Conservation (phyloP, 2,888 invertebrate genomes). For the Pseudococcus longispinus region DNA sequence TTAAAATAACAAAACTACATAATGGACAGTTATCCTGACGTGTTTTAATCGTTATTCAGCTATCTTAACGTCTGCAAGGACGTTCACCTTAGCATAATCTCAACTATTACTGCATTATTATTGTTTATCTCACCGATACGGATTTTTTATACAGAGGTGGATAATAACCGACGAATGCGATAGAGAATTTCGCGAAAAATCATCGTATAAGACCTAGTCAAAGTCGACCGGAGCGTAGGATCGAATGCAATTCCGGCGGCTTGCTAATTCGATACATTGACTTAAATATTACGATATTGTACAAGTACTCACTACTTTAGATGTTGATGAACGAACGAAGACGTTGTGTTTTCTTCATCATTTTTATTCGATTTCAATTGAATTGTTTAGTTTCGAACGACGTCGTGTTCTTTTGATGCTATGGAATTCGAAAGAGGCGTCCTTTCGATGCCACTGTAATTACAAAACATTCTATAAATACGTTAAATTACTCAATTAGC, state of each 20-base stretch:
- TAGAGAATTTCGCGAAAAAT: not conserved
- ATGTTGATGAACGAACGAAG: too few species aligned
- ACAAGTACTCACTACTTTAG: too few species aligned
- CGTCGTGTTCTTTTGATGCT: too few species aligned
- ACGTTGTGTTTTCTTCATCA: too few species aligned
- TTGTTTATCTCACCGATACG: not conserved
- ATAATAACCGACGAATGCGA: constrained; percentile 4
- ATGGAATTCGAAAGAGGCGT: too few species aligned
- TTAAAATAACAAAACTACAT: constrained; percentile 1
- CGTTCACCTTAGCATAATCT: constrained; percentile 6
- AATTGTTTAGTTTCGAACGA: too few species aligned
- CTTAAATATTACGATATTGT: not conserved
- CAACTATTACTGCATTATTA: not conserved
- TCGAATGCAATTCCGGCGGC: not conserved
- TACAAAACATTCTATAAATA: too few species aligned
- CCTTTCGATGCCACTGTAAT: too few species aligned
- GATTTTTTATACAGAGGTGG: not conserved
- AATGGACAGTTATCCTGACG: not conserved
- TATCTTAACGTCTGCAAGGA: not conserved
- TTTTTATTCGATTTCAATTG: too few species aligned
- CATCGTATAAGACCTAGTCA: not conserved
- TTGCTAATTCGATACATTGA: not conserved
- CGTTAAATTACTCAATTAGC: too few species aligned
- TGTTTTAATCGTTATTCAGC: constrained; percentile 21
- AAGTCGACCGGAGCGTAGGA: not conserved